Evolutionary conservation across 2,888 invertebrate genomes (phyloP).

Genomic region (Zaprionus lineosus): DNA sequence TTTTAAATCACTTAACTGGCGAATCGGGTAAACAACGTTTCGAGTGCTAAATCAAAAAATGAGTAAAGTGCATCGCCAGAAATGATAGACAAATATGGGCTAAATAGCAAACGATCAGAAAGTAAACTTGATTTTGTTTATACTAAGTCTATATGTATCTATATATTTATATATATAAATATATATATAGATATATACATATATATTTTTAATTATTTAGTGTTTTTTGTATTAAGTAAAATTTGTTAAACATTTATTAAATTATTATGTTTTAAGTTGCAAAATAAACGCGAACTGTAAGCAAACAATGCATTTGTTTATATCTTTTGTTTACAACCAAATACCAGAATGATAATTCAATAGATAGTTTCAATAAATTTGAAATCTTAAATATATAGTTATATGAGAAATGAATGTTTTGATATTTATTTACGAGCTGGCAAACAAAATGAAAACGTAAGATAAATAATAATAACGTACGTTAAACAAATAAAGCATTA

Average conservation of each 20-base stretch:
- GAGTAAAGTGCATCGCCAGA: conserved; percentile 38
- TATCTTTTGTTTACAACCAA: conserved; percentile 11
- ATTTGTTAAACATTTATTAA: conserved; percentile 79
- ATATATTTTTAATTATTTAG: conserved; percentile 75
- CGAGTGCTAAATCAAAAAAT: conserved; percentile 30
- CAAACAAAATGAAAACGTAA: neutral
- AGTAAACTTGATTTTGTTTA: conserved; percentile 76
- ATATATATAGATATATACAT: conserved; percentile 67
- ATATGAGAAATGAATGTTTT: no score
- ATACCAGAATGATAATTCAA: conserved; percentile 27
- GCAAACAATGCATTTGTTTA: conserved; percentile 48
- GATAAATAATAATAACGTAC: neutral
- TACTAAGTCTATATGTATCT: conserved; percentile 71
- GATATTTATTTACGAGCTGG: no score
- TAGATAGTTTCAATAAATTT: conserved; percentile 30
- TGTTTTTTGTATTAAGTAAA: conserved; percentile 78
- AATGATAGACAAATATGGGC: conserved; percentile 62
- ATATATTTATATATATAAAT: conserved; percentile 71
- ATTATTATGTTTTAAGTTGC: conserved; percentile 77
- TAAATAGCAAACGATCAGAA: conserved; percentile 46
- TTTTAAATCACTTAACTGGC: neutral
- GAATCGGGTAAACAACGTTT: conserved; percentile 16
- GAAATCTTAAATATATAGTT: no score
- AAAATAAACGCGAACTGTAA: conserved; percentile 75
- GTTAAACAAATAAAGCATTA: neutral